Percentiles rank a stretch among this genome's conserved stretches.
These are phyloP conservation scores for Sebastes matsubarae DNA, from an alignment of 2,797 vertebrate genomes.

Conservation along the genomic window DNA sequence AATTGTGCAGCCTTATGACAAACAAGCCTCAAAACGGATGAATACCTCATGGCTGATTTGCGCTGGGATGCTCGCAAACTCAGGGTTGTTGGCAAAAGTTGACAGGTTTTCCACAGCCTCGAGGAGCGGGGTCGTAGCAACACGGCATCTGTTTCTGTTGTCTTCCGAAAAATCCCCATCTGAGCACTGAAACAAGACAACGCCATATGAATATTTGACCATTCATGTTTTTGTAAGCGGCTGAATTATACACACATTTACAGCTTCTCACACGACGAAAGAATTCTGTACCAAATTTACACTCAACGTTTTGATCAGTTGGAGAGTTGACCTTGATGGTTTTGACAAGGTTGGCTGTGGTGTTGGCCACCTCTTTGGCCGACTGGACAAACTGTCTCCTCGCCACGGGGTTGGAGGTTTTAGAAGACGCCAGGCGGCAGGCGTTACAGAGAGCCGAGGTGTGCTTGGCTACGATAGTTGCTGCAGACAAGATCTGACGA, in stretches of 20 bases:
- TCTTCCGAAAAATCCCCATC: constrained; percentile 98
- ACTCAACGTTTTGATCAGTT: constrained; percentile 79
- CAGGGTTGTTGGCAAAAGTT: constrained; percentile 95
- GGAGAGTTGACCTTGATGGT: constrained; percentile 93
- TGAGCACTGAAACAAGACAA: constrained; percentile 83
- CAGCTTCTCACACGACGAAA: constrained; percentile 30
- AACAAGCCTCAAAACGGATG: constrained; percentile 16
- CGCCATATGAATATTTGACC: constrained; percentile 6
- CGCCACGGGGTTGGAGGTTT: constrained; percentile 96
- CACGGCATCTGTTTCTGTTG: constrained; percentile 91
- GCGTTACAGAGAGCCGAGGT: constrained; percentile 97
- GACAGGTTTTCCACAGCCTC: constrained; percentile 97
- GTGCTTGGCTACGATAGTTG: constrained; percentile 98
- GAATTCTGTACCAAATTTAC: constrained; percentile 53
- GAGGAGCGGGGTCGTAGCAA: constrained; percentile 92
- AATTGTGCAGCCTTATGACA: no score
- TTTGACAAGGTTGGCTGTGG: constrained; percentile 98
- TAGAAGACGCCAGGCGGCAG: constrained; percentile 96
- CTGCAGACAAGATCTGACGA: constrained; percentile 92
- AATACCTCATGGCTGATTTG: constrained; percentile 96
- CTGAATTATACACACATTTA: constrained; percentile 19
- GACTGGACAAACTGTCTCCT: constrained; percentile 98
- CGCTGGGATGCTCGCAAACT: constrained; percentile 97
- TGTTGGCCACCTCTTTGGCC: constrained; percentile 99
- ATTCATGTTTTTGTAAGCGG: background rate